Evolutionary conservation across 2,888 invertebrate genomes (phyloP), one percentile per base, ranked within the genome.

Genomic region (Ceratothoa steindachneri): DNA sequence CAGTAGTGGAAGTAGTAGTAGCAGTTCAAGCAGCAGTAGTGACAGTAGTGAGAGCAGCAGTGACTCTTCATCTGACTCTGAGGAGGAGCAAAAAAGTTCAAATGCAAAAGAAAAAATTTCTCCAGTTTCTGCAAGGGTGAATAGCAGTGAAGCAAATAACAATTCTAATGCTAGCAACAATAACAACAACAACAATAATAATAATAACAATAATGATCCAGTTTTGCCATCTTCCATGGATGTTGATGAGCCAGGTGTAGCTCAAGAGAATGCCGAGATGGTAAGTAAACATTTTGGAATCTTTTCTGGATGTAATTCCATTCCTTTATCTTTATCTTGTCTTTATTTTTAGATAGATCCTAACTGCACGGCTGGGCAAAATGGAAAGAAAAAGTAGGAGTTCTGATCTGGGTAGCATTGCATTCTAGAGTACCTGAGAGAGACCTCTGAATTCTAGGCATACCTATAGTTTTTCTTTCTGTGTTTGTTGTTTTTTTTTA

Each of bases 71-170:
- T 22, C 28, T 30, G 52, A 66, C 19, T 30, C 53, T 15, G 53
- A 77, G 73, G 31, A 76, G 70, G 31, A 73, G 67, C 53, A 72
- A 70, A 30, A 75, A 69, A 19, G 9, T 31, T 29, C 30, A 27
- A 55, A 71, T 15, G 55, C 55, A 67, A 30, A 71, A 30, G 22
- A 7, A 53, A 15, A 12, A 5, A 52, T 9, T 1, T 7, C 30
- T 30, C n/a, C 9, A 5, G 1, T 19, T 29, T 27, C n/a, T 24
- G 53, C n/a, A 52, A 31, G 29, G 5, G 66, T 66, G 28, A 67
- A 67, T 66, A 67, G 51, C 9, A 69, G 55, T 4, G 31, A 67
- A 67, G 9, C 19, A 12, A 24, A 27, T 30, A 68, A 68, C 27
- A 68, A 65, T 41, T 28, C 15, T 41, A 31, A 31, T 67, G 22